Conservation (phyloP, 2,113 vertebrate genomes). For the Bolborhynchus lineola region DNA sequence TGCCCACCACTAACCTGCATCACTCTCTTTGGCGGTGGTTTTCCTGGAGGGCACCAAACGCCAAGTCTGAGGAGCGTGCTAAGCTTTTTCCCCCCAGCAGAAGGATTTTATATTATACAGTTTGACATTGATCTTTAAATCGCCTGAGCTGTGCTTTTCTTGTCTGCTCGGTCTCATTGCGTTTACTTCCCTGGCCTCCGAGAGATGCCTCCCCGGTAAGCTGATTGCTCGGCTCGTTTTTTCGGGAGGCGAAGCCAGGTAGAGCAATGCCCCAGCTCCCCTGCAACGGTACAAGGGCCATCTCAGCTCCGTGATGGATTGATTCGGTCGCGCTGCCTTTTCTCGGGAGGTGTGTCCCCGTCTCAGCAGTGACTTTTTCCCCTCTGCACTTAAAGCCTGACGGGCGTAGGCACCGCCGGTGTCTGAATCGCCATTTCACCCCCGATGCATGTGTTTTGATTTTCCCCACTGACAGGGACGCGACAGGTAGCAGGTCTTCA, state of each 20-base stretch:
- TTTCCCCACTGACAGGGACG: neutral
- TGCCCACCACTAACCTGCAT: neutral
- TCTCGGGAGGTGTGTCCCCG: neutral
- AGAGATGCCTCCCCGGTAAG: slow-evolving; percentile 47
- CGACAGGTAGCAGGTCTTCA: neutral
- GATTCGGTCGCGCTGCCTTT: neutral
- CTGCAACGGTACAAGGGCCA: neutral
- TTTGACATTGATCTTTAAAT: slow-evolving; percentile 78
- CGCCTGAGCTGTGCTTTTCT: slow-evolving; percentile 72
- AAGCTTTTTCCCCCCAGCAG: slow-evolving; percentile 54
- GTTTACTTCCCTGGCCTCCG: slow-evolving; percentile 35
- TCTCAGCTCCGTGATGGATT: neutral
- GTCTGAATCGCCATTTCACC: neutral
- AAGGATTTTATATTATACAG: slow-evolving; percentile 70
- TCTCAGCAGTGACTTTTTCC: neutral
- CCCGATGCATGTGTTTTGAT: rapidly evolving
- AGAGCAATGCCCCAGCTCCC: neutral
- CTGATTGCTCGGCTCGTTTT: slow-evolving; percentile 43
- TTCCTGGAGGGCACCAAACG: slow-evolving; percentile 40
- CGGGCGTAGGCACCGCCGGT: neutral
- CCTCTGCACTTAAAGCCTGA: neutral
- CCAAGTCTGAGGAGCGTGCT: slow-evolving; percentile 13
- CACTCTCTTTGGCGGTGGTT: neutral
- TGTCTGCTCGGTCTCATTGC: slow-evolving; percentile 47
- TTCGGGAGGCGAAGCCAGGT: neutral